A percentile compares a stretch with the other conserved stretches of the same genome.
Evolutionary conservation across 2,113 vertebrate genomes (phyloP).

Genomic region (Oryctolagus cuniculus): mOryCun1.1 NC_091437.1:58521501-58522000

Average conservation of each 20-base stretch:
- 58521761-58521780: background rate
- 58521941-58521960: background rate
- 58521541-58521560: background rate
- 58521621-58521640: background rate
- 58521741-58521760: background rate
- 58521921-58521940: background rate
- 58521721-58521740: background rate
- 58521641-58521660: background rate
- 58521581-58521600: no score
- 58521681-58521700: background rate
- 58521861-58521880: background rate
- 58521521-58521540: background rate
- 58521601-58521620: background rate
- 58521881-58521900: background rate
- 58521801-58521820: background rate
- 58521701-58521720: background rate
- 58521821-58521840: background rate
- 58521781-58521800: background rate
- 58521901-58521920: accelerated
- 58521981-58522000: background rate
- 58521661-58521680: background rate
- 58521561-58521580: no score
- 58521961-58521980: background rate
- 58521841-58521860: background rate
- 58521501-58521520: background rate